A percentile compares a stretch with the other conserved stretches of the same genome.
phyloP scores from a whole-genome alignment of 1,140 invertebrate species.

The Papilio dardanus region DNA sequence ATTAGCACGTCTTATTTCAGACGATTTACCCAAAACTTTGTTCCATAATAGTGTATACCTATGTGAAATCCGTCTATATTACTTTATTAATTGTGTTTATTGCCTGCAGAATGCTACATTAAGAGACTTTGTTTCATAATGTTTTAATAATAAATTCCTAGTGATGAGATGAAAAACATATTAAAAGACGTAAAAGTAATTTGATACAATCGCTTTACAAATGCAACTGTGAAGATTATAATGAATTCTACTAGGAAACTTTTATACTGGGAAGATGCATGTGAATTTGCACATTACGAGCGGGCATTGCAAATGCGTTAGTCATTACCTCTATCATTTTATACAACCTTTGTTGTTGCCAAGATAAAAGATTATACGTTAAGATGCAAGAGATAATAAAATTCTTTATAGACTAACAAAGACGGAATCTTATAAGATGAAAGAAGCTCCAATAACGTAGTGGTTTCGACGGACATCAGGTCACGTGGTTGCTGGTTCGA shows the following conservation, averaged over 20 bases:
- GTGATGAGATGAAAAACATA: not conserved
- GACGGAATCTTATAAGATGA: not conserved
- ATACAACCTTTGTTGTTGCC: conserved; percentile 23
- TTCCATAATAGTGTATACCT: not conserved
- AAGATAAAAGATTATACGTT: not conserved
- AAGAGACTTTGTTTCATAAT: not conserved
- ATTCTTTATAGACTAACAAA: not conserved
- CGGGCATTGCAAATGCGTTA: not conserved
- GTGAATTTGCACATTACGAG: not conserved
- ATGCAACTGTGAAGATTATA: not conserved
- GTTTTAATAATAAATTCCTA: not conserved
- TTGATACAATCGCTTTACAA: not conserved
- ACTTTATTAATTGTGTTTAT: not conserved
- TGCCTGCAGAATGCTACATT: not conserved
- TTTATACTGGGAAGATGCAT: not conserved
- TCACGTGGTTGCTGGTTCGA: too few species aligned
- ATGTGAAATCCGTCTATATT: not conserved
- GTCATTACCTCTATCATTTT: conserved; percentile 1
- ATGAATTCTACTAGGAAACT: conserved; percentile 28
- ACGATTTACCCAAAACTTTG: not conserved
- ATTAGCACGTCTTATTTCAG: not conserved
- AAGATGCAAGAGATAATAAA: not conserved
- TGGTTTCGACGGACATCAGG: too few species aligned
- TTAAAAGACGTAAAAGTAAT: not conserved
- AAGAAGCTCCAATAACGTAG: too few species aligned